Evolutionary conservation across 2,797 vertebrate species (phyloP), one percentile per base, ranked within the genome.

Genomic region (Ceyx erithaca): DNA sequence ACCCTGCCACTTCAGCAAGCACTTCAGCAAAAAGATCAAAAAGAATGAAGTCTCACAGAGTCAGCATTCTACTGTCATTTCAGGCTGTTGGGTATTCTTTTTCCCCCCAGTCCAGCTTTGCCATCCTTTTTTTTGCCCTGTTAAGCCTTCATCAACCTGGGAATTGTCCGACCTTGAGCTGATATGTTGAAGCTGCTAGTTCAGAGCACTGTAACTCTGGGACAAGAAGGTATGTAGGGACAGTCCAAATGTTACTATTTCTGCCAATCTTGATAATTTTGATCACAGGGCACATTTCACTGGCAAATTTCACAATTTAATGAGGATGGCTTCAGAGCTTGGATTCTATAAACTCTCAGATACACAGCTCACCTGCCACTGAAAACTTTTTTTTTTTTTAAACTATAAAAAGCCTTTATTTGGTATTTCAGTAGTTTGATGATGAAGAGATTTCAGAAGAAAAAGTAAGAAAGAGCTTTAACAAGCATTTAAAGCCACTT

Each of bases 381-480:
- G 61, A 85, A 80, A 2, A 35, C 1, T n/a, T 7, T 51, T 92
- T 46, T 71, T 6, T n/a, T 7, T 51, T 92, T 46, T 71, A 5
- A 64, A 45, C 9, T 22, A 35, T 30, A 71, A 57, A 54, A 85
- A 31, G 11, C 6, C 21, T 52, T 0, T 22, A 25, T 59, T 1
- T 2, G 30, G 23, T 31, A 72, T 66, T 85, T 82, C 57, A 28
- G 25, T 5, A 59, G 48, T 46, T 49, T 82, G 37, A 51, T 33
- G 52, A 76, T 22, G 13, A 57, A 33, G 7, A 30, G 18, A 63
- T 63, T 80, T 62, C 64, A 69, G 51, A 80, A 79, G 5, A 54
- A 93, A 69, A 21, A 80, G 5, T 12, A 77, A 87, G 25, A 73
- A 77, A 87, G 25, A 73, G 40, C 35, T 70, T 82, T 61, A 51